Evolutionary conservation across 2,113 vertebrate genomes (phyloP), one percentile per base, ranked within the genome.

Genomic region (Synodontis membranacea): DNA sequence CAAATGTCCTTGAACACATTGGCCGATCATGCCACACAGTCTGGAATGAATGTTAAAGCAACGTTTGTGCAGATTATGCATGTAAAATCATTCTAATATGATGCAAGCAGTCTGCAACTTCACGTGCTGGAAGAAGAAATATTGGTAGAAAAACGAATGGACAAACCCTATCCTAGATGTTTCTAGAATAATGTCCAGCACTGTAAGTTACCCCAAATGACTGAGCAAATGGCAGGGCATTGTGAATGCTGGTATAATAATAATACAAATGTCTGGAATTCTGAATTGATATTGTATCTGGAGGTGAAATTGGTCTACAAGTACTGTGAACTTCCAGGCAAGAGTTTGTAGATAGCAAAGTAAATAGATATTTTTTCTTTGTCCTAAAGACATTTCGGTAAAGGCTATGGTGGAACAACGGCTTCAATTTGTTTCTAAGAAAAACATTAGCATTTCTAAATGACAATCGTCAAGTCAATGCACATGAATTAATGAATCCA

Each of bases 31-130:
- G 66, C 66, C 12, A 39, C 72, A 46, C 25, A 46, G 44, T n/a
- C 42, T 28, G 44, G 11, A 42, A 75, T n/a, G 10, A 75, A 75
- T 48, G 72, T 46, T 46, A 75, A 75, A 75, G 25, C 66, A 42
- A 21, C 84, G 74, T 82, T 79, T 82, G 39, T 39, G 34, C 81
- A 64, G 83, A 87, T 64, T 64, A 70, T 70, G 14, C 66, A 39
- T 39, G 62, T 34, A 39, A 70, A 31, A 42, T 42, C 2, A 46
- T 44, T 46, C 4, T 25, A n/a, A 75, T 28, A 28, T 75, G 72
- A 75, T 75, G 72, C 42, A 75, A 48, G 72, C 11, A n/a, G 25
- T 75, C 11, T 75, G 72, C 25, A 78, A 52, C 17, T 31, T n/a
- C 7, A 10, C 7, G 42, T 7, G 4, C n/a, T 44, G 72, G 21